Conservation (phyloP, 2,797 vertebrate species). For the Sebastes baramenuke region DNA sequence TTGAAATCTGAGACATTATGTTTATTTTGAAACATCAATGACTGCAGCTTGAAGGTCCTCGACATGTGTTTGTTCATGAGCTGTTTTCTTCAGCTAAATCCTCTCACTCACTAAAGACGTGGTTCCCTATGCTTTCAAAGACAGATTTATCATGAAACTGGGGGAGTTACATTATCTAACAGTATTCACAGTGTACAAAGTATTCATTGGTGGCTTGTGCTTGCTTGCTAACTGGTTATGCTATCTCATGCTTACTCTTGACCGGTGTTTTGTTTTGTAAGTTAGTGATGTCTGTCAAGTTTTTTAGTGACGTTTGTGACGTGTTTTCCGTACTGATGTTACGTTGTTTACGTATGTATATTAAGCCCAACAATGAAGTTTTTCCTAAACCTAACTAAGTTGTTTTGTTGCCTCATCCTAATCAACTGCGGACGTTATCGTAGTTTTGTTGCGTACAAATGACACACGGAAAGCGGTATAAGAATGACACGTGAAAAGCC, state of each 20-base stretch:
- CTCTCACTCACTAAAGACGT: neutral
- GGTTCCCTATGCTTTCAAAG: neutral
- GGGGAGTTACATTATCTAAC: neutral
- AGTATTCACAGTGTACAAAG: neutral
- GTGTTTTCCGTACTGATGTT: too few species aligned
- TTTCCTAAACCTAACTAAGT: too few species aligned
- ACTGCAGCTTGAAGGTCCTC: neutral
- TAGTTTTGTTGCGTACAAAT: too few species aligned
- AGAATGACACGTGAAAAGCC: too few species aligned
- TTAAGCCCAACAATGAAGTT: too few species aligned
- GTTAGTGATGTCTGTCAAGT: too few species aligned
- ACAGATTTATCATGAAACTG: neutral
- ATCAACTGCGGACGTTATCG: too few species aligned
- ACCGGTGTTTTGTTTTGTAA: neutral
- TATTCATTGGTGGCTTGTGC: neutral
- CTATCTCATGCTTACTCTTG: neutral
- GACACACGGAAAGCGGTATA: too few species aligned
- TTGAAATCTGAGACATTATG: neutral
- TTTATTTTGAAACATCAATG: neutral
- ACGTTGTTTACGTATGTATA: too few species aligned
- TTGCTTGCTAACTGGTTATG: neutral
- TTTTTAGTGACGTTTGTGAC: too few species aligned
- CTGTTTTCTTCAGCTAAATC: neutral
- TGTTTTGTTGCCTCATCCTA: too few species aligned
- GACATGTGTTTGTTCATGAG: neutral